Conservation (phyloP, 1,140 invertebrate species). For the Steinernema feltiae region DNA sequence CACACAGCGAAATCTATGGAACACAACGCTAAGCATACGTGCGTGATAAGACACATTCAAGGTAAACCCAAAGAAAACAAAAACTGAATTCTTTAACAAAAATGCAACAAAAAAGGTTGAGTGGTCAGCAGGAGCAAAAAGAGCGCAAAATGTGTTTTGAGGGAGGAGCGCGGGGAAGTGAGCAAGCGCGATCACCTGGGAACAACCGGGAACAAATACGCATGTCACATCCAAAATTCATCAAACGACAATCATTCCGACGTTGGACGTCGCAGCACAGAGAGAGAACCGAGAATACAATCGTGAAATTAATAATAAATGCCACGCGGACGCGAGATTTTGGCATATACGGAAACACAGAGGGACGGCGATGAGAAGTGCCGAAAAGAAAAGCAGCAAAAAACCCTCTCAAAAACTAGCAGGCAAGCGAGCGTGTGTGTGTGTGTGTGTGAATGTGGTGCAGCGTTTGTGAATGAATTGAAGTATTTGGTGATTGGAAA, state of each 20-base stretch:
- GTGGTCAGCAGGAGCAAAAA: neutral
- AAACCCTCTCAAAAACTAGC: neutral
- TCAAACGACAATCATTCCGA: neutral
- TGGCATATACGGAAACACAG: neutral
- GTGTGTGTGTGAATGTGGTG: no score
- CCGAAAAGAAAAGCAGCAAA: no score
- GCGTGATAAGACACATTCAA: neutral
- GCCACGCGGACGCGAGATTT: neutral
- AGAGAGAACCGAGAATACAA: neutral
- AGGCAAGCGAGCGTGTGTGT: no score
- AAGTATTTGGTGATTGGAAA: neutral
- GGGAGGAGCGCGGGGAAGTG: neutral
- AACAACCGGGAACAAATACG: neutral
- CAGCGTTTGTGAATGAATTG: no score
- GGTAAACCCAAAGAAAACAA: neutral
- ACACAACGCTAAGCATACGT: neutral
- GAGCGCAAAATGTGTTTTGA: neutral
- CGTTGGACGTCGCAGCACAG: neutral
- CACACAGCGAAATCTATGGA: neutral
- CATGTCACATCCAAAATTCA: slow-evolving; percentile 6
- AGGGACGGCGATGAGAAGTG: neutral
- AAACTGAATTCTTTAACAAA: neutral
- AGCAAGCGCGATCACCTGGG: slow-evolving; percentile 10
- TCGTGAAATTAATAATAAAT: slow-evolving; percentile 12
- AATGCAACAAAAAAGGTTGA: neutral